Percentiles rank a stretch among this genome's conserved stretches.
Evolutionary conservation across 2,888 invertebrate species (phyloP).

Genomic region (Metallyticus violacea): DNA sequence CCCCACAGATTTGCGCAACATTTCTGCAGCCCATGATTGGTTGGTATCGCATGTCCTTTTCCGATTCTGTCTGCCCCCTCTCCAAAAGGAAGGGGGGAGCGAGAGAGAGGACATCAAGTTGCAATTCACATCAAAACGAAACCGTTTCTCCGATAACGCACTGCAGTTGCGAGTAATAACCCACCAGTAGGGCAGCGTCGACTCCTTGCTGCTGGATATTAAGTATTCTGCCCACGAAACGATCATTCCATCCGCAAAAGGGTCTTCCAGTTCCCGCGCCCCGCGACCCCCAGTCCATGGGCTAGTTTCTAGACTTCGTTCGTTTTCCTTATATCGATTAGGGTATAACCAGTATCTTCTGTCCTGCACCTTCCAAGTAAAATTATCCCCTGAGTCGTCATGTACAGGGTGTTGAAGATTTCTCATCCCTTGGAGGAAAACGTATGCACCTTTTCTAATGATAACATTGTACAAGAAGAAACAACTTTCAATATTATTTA

Average conservation of each 20-base stretch:
- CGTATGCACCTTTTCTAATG: too few relatives aligned
- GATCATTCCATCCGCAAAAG: neutral
- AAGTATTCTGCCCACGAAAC: constrained; percentile 1
- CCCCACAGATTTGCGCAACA: neutral
- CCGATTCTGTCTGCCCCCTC: neutral
- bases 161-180: neutral
- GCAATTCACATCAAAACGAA: neutral
- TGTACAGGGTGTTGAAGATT: neutral
- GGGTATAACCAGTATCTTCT: neutral
- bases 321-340: neutral
- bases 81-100: neutral
- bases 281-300: neutral
- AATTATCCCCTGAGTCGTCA: neutral
- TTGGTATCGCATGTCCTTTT: neutral
- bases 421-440: too few relatives aligned
- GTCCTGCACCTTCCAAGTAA: neutral
- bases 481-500: too few relatives aligned
- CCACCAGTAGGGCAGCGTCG: neutral
- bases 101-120: neutral
- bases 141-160: neutral
- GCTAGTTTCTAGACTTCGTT: neutral
- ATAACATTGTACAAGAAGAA: too few relatives aligned
- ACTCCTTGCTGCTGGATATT: neutral
- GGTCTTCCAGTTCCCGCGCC: neutral
- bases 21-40: neutral